Evolutionary conservation across 2,113 vertebrate species (phyloP), one percentile per base, ranked within the genome.

Genomic region (Delphinus delphis): DNA sequence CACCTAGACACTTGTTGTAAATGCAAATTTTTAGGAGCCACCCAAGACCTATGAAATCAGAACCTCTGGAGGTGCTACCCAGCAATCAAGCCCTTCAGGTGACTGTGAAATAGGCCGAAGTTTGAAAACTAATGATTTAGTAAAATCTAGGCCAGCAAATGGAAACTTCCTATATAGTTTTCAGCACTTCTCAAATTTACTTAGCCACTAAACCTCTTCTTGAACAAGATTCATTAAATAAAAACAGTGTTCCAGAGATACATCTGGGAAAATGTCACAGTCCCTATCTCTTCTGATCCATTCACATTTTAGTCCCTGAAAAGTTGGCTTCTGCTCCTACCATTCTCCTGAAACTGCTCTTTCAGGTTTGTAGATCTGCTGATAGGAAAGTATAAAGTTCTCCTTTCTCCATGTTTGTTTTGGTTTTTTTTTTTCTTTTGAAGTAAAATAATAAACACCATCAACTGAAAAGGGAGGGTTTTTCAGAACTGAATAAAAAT

Each of bases 191-290:
- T 83, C 44, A 93, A 91, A 86, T 83, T 82, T 71, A 80, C 44
- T 41, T 71, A 89, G 77, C 33, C 81, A 62, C 21, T 62, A 85
- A 74, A 67, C 13, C 28, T 88, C 8, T 87, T 53, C 90, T 2
- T 68, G n/a, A 65, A 20, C 28, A 85, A 97, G 60, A 81, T n/a
- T 94, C 53, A 71, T 36, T 92, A 82, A 80, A 90, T 8, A 96
- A 80, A 38, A 44, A 36, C 41, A 60, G 36, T 41, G 44, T 92
- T 76, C 53, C 62, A 62, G 33, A 38, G 53, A 71, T 31, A 84
- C 28, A 93, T 1, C 7, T 47, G 23, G 31, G 62, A 89, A 62
- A 87, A 73, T 5, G 4, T 13, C 55, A 88, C 25, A 62, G 17
- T 58, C 12, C 89, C 53, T 26, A 23, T n/a, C 14, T 77, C 28